Conservation (phyloP, 2,888 invertebrate species). For the Nomada lathburiana region DNA sequence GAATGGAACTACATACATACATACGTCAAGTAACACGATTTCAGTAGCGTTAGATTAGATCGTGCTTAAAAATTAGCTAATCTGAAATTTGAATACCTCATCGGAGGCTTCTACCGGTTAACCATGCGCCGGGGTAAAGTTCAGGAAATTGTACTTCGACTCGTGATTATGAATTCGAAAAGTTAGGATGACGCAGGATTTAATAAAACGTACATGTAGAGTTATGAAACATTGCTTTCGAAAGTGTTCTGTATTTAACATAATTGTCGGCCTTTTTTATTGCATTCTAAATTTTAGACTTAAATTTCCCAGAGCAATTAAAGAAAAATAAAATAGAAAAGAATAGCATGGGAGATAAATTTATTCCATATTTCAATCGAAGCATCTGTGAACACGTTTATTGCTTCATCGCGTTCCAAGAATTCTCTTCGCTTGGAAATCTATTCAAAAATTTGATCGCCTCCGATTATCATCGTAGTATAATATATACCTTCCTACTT, state of each 20-base stretch:
- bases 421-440: too few species aligned
- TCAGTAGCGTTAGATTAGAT: neutral
- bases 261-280: neutral
- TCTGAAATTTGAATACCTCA: neutral
- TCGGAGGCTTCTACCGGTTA: neutral
- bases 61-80: neutral
- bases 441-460: too few species aligned
- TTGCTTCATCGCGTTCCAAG: too few species aligned
- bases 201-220: neutral
- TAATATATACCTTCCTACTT: too few species aligned
- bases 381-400: too few species aligned
- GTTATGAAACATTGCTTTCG: conserved; percentile 1
- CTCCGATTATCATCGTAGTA: too few species aligned
- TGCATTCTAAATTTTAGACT: neutral
- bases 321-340: neutral
- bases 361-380: too few species aligned
- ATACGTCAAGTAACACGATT: neutral
- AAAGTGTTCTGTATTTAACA: conserved; percentile 1
- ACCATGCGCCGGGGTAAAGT: neutral
- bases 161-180: conserved; percentile 23
- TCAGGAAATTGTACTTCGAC: neutral
- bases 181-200: neutral
- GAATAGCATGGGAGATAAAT: neutral
- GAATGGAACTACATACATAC: neutral
- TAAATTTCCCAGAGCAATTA: neutral